These are phyloP conservation scores for Nematostella vectensis DNA, from an alignment of 92 coral and sea anemone genomes.

Conservation along the genomic window DNA sequence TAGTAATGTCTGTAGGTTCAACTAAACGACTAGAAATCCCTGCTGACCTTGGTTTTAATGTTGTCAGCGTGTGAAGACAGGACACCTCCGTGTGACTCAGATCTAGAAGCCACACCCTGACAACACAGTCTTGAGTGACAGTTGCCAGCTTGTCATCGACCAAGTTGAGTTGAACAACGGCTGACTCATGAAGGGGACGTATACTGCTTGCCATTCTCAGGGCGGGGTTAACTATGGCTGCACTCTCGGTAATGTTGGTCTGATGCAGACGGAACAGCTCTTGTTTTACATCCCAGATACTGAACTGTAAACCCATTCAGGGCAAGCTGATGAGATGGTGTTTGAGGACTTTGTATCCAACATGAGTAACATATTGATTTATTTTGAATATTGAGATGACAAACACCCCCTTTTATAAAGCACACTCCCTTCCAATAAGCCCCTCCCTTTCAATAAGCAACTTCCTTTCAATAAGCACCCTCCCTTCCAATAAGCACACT, in stretches of 20 bases:
- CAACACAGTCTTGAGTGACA: conserved; percentile 70
- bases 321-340: neutral
- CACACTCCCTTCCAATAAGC: too few relatives aligned
- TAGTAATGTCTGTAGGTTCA: neutral
- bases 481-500: neutral
- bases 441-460: neutral
- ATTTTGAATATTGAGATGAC: neutral
- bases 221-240: conserved; percentile 8
- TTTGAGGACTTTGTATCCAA: neutral
- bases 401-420: neutral
- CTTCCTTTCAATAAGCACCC: neutral
- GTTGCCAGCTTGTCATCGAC: conserved; percentile 70
- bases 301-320: conserved; percentile 61
- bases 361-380: neutral
- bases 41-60: conserved; percentile 64
- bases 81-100: conserved; percentile 33
- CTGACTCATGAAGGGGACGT: conserved; percentile 23
- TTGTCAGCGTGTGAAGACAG: conserved; percentile 64
- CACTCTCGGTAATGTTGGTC: conserved; percentile 32
- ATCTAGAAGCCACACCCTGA: conserved; percentile 71
- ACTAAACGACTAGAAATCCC: too few relatives aligned
- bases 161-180: conserved; percentile 64
- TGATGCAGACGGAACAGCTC: conserved; percentile 43
- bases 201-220: conserved; percentile 8
- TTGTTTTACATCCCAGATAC: conserved; percentile 62